A percentile compares a stretch with the other conserved stretches of the same genome.
phyloP scores from a whole-genome alignment of 2,797 vertebrate species.

The Halcyon badia region DNA sequence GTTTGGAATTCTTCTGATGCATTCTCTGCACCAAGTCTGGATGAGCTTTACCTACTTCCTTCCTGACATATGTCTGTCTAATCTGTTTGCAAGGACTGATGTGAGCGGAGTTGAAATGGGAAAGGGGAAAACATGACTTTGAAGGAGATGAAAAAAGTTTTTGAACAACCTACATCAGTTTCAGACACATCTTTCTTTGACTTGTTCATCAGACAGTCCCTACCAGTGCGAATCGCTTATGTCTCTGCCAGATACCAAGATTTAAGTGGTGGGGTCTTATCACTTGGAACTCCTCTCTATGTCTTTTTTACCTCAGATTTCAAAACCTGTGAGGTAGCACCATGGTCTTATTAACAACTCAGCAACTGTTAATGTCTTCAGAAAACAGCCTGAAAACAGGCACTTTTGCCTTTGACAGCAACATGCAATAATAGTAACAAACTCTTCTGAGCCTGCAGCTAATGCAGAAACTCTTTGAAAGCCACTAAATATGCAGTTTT shows the following conservation, averaged over 20 bases:
- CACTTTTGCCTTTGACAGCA: not conserved
- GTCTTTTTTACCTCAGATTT: constrained; percentile 20
- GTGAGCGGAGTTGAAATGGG: not conserved
- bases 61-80: not conserved
- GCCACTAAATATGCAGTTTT: not conserved
- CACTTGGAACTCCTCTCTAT: not conserved
- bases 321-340: not conserved
- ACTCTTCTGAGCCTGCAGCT: not conserved
- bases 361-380: not conserved
- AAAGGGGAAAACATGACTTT: not conserved
- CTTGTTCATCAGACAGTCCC: not conserved
- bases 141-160: not conserved
- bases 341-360: not conserved
- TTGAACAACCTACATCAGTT: not conserved
- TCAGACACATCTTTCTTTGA: not conserved
- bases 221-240: not conserved
- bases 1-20: not conserved
- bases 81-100: not conserved
- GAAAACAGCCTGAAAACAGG: constrained; percentile 19
- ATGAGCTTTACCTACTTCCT: not conserved
- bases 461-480: not conserved
- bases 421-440: not conserved
- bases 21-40: not conserved
- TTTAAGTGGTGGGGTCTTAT: not conserved
- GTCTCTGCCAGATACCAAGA: not conserved